Percentiles rank a stretch among this genome's conserved stretches.
Conservation (phyloP, 2,888 invertebrate genomes). For the Drosophila merina region DNA sequence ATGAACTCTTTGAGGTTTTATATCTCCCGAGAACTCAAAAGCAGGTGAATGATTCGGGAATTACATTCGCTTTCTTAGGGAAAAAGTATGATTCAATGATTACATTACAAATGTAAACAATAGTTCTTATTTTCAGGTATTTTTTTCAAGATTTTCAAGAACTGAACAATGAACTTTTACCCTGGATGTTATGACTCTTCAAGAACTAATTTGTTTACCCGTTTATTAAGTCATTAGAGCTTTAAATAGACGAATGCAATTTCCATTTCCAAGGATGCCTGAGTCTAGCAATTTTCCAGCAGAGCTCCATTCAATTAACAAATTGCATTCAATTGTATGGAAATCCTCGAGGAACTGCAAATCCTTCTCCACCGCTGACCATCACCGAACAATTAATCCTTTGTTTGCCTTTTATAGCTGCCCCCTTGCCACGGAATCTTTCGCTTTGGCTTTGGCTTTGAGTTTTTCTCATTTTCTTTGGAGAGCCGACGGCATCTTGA, state of each 20-base stretch:
- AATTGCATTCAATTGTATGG: constrained; percentile 44
- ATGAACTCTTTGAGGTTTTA: constrained; percentile 20
- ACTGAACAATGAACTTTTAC: not conserved
- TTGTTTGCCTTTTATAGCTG: constrained; percentile 54
- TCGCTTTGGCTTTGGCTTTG: constrained; percentile 16
- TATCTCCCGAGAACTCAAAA: not conserved
- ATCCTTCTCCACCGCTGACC: constrained; percentile 37
- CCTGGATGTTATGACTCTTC: not conserved
- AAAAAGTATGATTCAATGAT: not conserved
- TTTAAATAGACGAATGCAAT: constrained; percentile 3
- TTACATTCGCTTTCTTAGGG: too few relatives aligned
- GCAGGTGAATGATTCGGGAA: too few relatives aligned
- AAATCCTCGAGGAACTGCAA: constrained; percentile 27
- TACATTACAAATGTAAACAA: not conserved
- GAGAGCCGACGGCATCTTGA: constrained; percentile 34
- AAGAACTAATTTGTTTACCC: not conserved
- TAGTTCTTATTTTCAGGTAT: not conserved
- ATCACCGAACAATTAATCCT: constrained; percentile 66
- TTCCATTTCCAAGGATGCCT: constrained; percentile 17
- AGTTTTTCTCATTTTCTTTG: constrained; percentile 37
- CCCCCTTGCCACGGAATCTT: constrained; percentile 3
- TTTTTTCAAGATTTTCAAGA: not conserved
- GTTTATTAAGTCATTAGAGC: not conserved
- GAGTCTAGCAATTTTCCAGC: constrained; percentile 17
- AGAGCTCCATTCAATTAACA: constrained; percentile 40